Evolutionary conservation across 1,140 invertebrate species (phyloP).

Genomic region (Drosophila pallidifrons): DNA sequence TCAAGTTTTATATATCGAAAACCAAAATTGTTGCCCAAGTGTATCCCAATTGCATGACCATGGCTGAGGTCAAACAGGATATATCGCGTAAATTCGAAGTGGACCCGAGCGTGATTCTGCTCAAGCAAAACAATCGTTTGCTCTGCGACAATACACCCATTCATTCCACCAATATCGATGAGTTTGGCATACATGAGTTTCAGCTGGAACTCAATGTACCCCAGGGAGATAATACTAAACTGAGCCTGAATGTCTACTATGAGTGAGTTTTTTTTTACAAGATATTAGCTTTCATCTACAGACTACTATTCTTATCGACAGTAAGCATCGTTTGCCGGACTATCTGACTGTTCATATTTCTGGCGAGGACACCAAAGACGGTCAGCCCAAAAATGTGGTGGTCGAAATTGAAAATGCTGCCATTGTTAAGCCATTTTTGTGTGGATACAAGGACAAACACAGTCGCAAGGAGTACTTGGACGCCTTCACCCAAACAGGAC

Average conservation of each 20-base stretch:
- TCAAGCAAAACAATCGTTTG: conserved; percentile 54
- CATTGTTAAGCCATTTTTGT: conserved; percentile 87
- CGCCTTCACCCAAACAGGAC: conserved; percentile 87
- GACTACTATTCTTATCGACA: background rate
- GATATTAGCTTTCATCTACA: background rate
- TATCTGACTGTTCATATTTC: conserved; percentile 85
- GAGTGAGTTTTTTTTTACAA: conserved; percentile 58
- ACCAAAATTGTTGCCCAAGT: conserved; percentile 76
- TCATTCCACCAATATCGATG: conserved; percentile 57
- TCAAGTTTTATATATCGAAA: conserved; percentile 73
- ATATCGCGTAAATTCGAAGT: conserved; percentile 77
- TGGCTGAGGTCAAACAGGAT: conserved; percentile 78
- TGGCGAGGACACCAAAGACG: conserved; percentile 76
- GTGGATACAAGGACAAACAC: conserved; percentile 86
- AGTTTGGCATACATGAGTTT: conserved; percentile 80
- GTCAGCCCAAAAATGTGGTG: conserved; percentile 84
- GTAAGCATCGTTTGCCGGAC: conserved; percentile 84
- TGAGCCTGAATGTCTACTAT: conserved; percentile 77
- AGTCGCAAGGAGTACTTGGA: conserved; percentile 86
- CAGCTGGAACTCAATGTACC: conserved; percentile 46
- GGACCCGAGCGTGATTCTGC: conserved; percentile 45
- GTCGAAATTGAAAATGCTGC: conserved; percentile 86
- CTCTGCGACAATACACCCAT: conserved; percentile 59
- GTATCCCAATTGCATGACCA: conserved; percentile 79
- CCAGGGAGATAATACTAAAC: conserved; percentile 17